Percentiles rank a stretch among this genome's conserved stretches.
These are phyloP conservation scores for Dasysyrphus tricinctus DNA, from an alignment of 2,888 invertebrate species.

Conservation along the genomic window DNA sequence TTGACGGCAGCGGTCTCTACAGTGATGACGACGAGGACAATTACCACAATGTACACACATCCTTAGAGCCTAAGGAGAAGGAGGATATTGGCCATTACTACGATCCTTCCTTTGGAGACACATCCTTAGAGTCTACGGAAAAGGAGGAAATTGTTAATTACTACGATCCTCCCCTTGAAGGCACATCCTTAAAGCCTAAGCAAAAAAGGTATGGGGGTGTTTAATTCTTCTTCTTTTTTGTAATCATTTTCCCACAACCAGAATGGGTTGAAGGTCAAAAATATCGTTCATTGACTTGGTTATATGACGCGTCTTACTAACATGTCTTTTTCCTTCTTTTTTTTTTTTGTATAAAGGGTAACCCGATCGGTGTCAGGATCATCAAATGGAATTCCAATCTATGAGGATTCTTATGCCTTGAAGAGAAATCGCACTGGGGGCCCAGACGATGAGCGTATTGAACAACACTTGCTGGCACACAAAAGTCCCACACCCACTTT, in stretches of 20 bases:
- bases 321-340: neutral
- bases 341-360: constrained; percentile 77
- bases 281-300: constrained; percentile 36
- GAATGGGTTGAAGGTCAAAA: constrained; percentile 38
- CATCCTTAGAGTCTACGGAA: no score
- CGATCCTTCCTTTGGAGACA: no score
- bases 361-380: constrained; percentile 81
- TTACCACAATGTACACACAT: constrained; percentile 78
- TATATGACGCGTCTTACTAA: constrained; percentile 41
- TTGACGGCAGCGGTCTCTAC: constrained; percentile 57
- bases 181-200: no score
- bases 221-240: constrained; percentile 2
- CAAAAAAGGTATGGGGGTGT: constrained; percentile 77
- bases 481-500: constrained; percentile 74
- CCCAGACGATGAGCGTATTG: constrained; percentile 66
- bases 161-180: no score
- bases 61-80: constrained; percentile 77
- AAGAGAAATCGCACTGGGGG: constrained; percentile 76
- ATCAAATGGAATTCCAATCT: constrained; percentile 81
- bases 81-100: no score
- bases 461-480: constrained; percentile 64
- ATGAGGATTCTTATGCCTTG: constrained; percentile 80
- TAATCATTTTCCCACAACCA: neutral
- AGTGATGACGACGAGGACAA: constrained; percentile 65
- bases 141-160: no score